Conservation (phyloP, 2,888 invertebrate species). For the Myopa tessellatipennis region DNA sequence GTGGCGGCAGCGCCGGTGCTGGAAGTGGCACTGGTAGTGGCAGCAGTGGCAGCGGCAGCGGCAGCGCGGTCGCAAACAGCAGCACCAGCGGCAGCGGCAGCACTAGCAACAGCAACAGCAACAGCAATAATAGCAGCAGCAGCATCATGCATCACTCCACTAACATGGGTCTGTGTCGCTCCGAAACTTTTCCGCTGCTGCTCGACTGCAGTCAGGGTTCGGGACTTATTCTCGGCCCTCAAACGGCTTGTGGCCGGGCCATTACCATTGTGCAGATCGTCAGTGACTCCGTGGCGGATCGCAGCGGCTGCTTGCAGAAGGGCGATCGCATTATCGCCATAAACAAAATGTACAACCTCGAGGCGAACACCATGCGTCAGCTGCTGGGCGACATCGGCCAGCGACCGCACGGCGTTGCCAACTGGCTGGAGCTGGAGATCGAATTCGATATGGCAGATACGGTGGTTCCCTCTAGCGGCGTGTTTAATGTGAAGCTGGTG, state of each 20-base stretch:
- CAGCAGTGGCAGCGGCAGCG: slow-evolving; percentile 52
- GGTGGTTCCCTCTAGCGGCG: slow-evolving; percentile 89
- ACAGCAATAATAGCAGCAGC: slow-evolving; percentile 59
- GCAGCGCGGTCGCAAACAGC: slow-evolving; percentile 67
- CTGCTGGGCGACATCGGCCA: slow-evolving; percentile 62
- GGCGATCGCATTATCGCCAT: slow-evolving; percentile 88
- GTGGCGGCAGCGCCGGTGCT: slow-evolving; percentile 45
- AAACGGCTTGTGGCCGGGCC: slow-evolving; percentile 62
- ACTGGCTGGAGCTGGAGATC: slow-evolving; percentile 81
- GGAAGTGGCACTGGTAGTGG: slow-evolving; percentile 44
- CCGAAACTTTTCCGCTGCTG: slow-evolving; percentile 67
- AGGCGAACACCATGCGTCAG: slow-evolving; percentile 71
- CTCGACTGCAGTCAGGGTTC: slow-evolving; percentile 68
- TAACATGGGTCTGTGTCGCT: slow-evolving; percentile 64
- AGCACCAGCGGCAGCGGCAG: slow-evolving; percentile 66
- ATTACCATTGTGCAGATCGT: slow-evolving; percentile 64
- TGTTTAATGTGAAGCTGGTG: slow-evolving; percentile 89
- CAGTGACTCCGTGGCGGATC: slow-evolving; percentile 68
- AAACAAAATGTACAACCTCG: slow-evolving; percentile 80
- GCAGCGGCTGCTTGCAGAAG: slow-evolving; percentile 80
- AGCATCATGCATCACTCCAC: slow-evolving; percentile 54
- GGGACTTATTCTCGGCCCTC: slow-evolving; percentile 62
- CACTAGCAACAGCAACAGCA: slow-evolving; percentile 60
- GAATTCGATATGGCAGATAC: slow-evolving; percentile 94
- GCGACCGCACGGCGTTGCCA: slow-evolving; percentile 63